A percentile compares a stretch with the other conserved stretches of the same genome.
phyloP scores from a whole-genome alignment of 2,888 invertebrate species.

The Zygothrica quintamaculata region DNA sequence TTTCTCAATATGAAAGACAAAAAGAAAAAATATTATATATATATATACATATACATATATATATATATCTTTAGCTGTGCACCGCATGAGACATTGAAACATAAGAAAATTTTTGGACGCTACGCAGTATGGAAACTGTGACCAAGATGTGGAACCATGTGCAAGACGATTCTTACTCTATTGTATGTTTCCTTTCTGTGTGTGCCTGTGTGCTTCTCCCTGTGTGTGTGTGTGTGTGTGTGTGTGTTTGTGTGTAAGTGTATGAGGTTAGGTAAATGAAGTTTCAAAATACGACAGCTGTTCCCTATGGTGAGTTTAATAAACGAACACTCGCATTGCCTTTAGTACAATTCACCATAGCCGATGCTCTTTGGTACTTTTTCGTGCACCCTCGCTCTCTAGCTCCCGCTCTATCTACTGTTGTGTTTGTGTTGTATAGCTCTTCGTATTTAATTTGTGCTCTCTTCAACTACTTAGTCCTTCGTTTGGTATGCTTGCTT shows the following conservation, averaged over 20 bases:
- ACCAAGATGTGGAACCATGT: constrained; percentile 51
- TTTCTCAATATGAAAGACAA: constrained; percentile 33
- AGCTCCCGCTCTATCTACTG: no score
- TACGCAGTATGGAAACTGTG: constrained; percentile 37
- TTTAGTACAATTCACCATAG: constrained; percentile 60
- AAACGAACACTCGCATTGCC: constrained; percentile 16
- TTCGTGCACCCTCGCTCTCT: constrained; percentile 11
- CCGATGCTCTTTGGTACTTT: constrained; percentile 16
- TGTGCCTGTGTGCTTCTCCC: background rate
- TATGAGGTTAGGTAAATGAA: constrained; percentile 43
- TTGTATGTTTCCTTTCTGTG: constrained; percentile 12
- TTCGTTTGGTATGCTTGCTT: constrained; percentile 24
- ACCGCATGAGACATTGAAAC: constrained; percentile 54
- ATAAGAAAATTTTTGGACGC: constrained; percentile 31
- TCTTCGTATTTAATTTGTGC: background rate
- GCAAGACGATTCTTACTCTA: constrained; percentile 40
- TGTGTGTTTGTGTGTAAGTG: constrained; percentile 23
- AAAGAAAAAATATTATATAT: no score
- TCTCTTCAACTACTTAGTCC: constrained; percentile 10
- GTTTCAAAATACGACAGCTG: constrained; percentile 66
- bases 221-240: background rate
- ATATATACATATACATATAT: no score
- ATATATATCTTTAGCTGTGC: constrained; percentile 52
- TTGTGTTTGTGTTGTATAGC: no score
- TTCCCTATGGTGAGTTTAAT: constrained; percentile 56